Evolutionary conservation across 1,140 invertebrate genomes (phyloP), one percentile per base, ranked within the genome.

Genomic region (Dryas iulia): DNA sequence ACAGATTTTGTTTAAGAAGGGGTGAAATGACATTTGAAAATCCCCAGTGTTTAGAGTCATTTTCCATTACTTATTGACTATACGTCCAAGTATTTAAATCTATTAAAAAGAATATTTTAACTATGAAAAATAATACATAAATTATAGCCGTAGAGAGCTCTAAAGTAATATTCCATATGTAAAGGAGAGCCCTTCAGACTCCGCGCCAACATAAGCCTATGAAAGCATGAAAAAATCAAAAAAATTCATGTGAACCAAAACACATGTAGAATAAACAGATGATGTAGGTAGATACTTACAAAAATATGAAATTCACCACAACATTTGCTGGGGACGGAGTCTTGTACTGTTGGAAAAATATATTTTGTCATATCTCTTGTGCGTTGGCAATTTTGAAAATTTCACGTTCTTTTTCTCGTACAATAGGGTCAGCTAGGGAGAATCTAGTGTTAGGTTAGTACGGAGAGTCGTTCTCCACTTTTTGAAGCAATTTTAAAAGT

Each of bases 301-400:
- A 91, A 91, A 91, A 91, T 91, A 91, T 91, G 89, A 91, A 90
- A 91, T 91, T 91, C 89, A 90, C 89, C 87, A 89, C 87, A 90
- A 89, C 87, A 90, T 91, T 91, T 91, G 82, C 84, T 77, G 66
- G 86, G 86, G 82, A 88, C 83, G 79, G 77, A 81, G 66, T 69
- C 70, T 67, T 28, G 82, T 83, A 91, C 68, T 21, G 84, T 26
- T 47, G 53, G 21, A 25, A 26, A 56, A 56, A 56, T 56, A 56
- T 56, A 4, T 25, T n/a, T 14, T 25, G 53, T 14, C 0, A 25
- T 47, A 47, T 47, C 21, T 47, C 10, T 21, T 33, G 12, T 5
- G 12, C 24, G 6, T 56, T 4, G 1, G 5, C 11, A n/a, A n/a
- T n/a, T n/a, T n/a, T n/a, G n/a, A n/a, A n/a, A n/a, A n/a, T n/a